Evolutionary conservation across 2,113 vertebrate species (phyloP).

Genomic region (Elachura formosa): DNA sequence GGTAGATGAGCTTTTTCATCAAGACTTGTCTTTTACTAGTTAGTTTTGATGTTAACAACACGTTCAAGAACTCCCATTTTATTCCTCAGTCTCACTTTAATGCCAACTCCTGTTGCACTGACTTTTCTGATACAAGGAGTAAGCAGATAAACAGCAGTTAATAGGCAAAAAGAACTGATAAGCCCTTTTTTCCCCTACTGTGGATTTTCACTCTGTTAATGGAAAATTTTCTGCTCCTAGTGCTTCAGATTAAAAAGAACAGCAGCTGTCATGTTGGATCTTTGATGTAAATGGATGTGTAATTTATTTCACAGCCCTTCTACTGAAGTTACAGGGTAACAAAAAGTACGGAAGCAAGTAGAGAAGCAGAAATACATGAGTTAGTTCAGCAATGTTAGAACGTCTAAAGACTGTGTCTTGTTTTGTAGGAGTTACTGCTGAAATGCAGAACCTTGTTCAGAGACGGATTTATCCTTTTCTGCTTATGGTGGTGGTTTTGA

Average conservation of each 20-base stretch:
- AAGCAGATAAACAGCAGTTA: background rate
- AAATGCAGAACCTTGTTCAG: constrained; percentile 97
- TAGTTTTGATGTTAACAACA: background rate
- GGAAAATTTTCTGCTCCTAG: background rate
- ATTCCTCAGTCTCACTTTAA: background rate
- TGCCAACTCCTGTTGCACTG: background rate
- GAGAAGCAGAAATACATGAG: background rate
- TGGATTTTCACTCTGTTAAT: background rate
- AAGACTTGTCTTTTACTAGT: background rate
- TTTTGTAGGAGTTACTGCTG: constrained; percentile 85
- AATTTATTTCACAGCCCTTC: background rate
- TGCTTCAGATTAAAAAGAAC: background rate
- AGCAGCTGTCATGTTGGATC: background rate
- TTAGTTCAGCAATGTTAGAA: background rate
- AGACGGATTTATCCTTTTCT: constrained; percentile 97
- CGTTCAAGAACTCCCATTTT: background rate
- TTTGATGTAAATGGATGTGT: background rate
- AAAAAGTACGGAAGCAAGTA: background rate
- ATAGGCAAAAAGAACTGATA: background rate
- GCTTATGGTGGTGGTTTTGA: constrained; percentile 93
- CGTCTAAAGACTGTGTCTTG: background rate
- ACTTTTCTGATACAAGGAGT: background rate
- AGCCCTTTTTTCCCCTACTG: background rate
- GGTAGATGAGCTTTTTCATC: background rate
- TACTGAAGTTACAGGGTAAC: background rate